A percentile compares a stretch with the other conserved stretches of the same genome.
Conservation (phyloP, 2,888 invertebrate genomes). For the Saturnia pavonia region DNA sequence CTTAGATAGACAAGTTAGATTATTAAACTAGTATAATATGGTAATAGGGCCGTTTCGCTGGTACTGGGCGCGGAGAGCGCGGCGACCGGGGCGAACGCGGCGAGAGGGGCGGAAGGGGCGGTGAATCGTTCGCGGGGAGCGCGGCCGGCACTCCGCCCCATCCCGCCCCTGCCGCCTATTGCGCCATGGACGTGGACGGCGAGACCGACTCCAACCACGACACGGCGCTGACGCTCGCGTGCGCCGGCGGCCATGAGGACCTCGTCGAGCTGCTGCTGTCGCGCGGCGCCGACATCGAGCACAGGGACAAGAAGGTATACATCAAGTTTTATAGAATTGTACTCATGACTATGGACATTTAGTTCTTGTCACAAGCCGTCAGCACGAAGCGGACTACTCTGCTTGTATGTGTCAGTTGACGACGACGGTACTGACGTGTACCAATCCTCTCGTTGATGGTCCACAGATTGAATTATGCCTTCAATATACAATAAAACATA, state of each 20-base stretch:
- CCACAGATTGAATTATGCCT: no score
- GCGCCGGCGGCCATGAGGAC: slow-evolving; percentile 98
- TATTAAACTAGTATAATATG: background rate
- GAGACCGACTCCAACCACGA: slow-evolving; percentile 99
- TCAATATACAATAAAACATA: no score
- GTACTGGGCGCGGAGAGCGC: slow-evolving; percentile 30
- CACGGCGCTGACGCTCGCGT: slow-evolving; percentile 98
- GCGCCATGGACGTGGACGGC: slow-evolving; percentile 96
- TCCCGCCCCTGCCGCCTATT: slow-evolving; percentile 82
- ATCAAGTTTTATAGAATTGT: background rate
- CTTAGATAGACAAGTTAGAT: no score
- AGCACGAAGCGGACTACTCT: background rate
- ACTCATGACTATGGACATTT: no score
- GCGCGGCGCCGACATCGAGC: slow-evolving; percentile 97
- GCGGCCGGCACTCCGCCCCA: slow-evolving; percentile 61
- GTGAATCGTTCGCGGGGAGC: slow-evolving; percentile 41
- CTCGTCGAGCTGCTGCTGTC: slow-evolving; percentile 95
- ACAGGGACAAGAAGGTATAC: slow-evolving; percentile 94
- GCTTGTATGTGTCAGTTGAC: no score
- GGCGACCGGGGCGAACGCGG: slow-evolving; percentile 41
- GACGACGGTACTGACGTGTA: no score
- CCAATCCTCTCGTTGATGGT: no score
- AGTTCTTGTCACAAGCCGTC: background rate
- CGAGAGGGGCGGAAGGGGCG: slow-evolving; percentile 42
- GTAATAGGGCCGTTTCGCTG: slow-evolving; percentile 57